Conservation (phyloP, 2,888 invertebrate species). For the Phyllotreta striolata region DNA sequence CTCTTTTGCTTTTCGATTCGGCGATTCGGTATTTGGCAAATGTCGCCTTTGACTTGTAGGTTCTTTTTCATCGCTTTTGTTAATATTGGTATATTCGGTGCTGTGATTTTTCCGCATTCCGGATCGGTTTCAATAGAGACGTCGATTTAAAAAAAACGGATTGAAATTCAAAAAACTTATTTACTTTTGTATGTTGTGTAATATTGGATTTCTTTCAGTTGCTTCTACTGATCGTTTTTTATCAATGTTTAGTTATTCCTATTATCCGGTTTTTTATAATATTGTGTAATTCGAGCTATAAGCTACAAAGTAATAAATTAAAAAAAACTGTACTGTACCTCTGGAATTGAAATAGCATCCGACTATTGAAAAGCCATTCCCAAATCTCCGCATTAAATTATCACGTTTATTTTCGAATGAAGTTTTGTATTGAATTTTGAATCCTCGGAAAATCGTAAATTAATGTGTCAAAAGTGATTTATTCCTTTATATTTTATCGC, state of each 20-base stretch:
- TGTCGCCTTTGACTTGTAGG: conserved; percentile 29
- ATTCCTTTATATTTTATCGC: conserved; percentile 18
- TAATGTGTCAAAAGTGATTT: conserved; percentile 20
- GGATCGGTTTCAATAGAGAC: too few species aligned
- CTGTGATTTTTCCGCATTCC: conserved; percentile 37
- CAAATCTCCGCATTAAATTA: conserved; percentile 22
- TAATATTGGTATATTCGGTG: conserved; percentile 23
- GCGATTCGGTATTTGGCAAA: conserved; percentile 37
- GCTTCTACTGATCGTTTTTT: too few species aligned
- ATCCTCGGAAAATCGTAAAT: conserved; percentile 24
- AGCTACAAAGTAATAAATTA: conserved; percentile 18
- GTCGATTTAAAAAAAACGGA: too few species aligned
- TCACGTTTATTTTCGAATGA: conserved; percentile 28
- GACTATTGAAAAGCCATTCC: conserved; percentile 21
- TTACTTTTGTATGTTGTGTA: too few species aligned
- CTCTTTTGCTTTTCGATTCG: conserved; percentile 24
- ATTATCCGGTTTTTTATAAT: too few species aligned
- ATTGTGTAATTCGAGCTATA: not conserved
- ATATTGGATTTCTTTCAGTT: too few species aligned
- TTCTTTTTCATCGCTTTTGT: conserved; percentile 37
- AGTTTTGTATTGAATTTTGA: conserved; percentile 27
- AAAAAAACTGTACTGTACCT: conserved; percentile 14
- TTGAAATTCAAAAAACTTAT: too few species aligned
- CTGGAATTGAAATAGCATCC: conserved; percentile 18
- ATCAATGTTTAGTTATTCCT: too few species aligned